Base-by-base conservation (phyloP, 64 coral and sea anemone genomes). In the Stichodactyla helianthus region DNA sequence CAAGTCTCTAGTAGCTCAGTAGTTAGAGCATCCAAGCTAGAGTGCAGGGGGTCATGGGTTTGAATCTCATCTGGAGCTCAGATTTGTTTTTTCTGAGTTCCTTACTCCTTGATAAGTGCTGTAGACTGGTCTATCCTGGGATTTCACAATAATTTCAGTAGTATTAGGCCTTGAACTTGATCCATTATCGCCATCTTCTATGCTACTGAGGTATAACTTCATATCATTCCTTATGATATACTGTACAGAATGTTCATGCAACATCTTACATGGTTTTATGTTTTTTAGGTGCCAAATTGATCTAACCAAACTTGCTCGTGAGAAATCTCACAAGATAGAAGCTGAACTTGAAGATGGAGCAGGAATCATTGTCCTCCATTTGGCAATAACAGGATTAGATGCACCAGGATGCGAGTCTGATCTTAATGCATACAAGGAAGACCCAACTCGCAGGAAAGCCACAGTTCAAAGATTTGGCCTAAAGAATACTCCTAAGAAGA, bases 291-390 rank as follows among this genome's bases (percentile, higher is more conserved):
- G 97, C 77, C 87, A 99, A 87, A 99, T 99, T 79, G 97, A 99
- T 70, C 59, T 99, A 55, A 90, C 87, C 15, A 90, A 86, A 19
- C 82, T 95, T 50, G 93, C 92, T 12, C 91, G 88, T 16, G 97
- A 99, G 53, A 99, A 92, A 71, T 99, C 97, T 4, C 93, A 99
- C 59, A 99, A 99, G 86, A 99, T 99, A 17, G 93, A 95, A 74
- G 97, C 97, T 11, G 90, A 89, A 57, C 93, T 99, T 14, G 97
- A 99, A 83, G 97, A 99, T 86, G 92, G 92, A 76, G 97, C 97
- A 51, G 97, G 97, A 10, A 95, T 86, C 59, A 87, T 99, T 10
- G 82, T 95, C 11, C 90, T 99, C 82, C 97, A 99, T 57, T 81
- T 99, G 51, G 86, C 90, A 64, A 92, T 99, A 28, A 99, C 97